phyloP scores from a whole-genome alignment of 2,113 vertebrate genomes.

The human (Homo sapiens) region DNA sequence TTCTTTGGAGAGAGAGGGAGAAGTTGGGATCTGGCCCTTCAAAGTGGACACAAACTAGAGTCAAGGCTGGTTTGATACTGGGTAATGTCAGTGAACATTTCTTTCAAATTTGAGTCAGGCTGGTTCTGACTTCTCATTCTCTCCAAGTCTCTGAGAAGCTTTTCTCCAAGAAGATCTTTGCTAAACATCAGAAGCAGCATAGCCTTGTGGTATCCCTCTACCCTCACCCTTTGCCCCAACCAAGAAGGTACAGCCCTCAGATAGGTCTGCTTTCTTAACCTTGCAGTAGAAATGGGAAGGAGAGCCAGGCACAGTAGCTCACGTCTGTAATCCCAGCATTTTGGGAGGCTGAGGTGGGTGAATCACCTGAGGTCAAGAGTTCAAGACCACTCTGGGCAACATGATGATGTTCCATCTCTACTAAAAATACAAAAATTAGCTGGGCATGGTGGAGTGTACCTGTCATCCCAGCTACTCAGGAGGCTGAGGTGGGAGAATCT shows the following conservation, averaged over 20 bases:
- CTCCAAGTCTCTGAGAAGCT: not conserved
- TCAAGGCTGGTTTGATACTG: not conserved
- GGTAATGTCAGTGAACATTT: not conserved
- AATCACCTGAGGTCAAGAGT: no score
- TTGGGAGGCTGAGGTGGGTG: no score
- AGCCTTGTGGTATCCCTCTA: not conserved
- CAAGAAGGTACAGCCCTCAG: not conserved
- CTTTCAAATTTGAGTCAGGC: slow-evolving; percentile 4
- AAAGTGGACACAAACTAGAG: not conserved
- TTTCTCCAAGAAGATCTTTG: slow-evolving; percentile 21
- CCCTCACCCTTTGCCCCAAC: not conserved
- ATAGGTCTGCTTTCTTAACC: slow-evolving; percentile 21
- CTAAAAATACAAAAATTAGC: no score
- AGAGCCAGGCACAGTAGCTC: not conserved
- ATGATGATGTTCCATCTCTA: no score
- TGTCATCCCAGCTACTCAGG: no score
- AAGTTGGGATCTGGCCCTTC: not conserved
- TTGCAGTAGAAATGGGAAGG: not conserved
- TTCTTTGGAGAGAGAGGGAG: slow-evolving; percentile 25
- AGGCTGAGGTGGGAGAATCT: no score
- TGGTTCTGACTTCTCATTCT: slow-evolving; percentile 23
- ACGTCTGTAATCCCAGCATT: no score
- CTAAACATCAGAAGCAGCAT: not conserved
- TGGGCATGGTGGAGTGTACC: no score
- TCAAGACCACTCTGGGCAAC: no score